Base-by-base conservation (phyloP, 2,113 vertebrate species). In the Amia ocellicauda region DNA sequence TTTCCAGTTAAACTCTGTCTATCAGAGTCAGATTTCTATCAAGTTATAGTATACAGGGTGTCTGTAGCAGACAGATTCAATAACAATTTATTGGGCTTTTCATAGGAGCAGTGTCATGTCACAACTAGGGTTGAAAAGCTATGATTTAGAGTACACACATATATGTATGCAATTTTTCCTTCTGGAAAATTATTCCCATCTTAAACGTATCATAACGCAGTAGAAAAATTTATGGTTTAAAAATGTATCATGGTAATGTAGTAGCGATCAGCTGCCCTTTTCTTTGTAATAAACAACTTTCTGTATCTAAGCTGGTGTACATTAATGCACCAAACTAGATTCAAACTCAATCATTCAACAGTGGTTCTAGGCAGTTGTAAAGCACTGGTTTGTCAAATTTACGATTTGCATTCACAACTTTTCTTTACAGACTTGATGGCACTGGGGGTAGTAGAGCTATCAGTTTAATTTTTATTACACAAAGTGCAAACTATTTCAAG, bases 21-120 rank as follows among this genome's bases (percentile, higher is more conserved):
- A 73, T 78, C 78, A 74, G 56, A 74, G 45, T 40, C 66, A 78
- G 74, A 79, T 82, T 56, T 59, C 26, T 70, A 67, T n/a, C 13
- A 23, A 22, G 41, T 72, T 20, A 62, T 66, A 60, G 43, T 2
- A 54, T 62, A 58, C 61, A 69, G 78, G 69, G 59, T 73, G 62
- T 68, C 70, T 75, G 31, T 56, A 75, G 61, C 56, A 68, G 66
- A 62, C 64, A 73, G 69, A 75, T 49, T 62, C 65, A 55, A 60
- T 77, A 57, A 61, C 72, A 64, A 45, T 62, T 43, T 24, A 50
- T 14, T 65, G 0, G 40, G 42, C 45, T 66, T 69, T 80, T 0
- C 0, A 66, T 56, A 73, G 59, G 60, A 62, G 67, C 53, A 68
- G 64, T 67, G 64, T 73, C 29, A 69, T 70, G 65, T 69, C 78